Evolutionary conservation across 2,113 vertebrate genomes (phyloP).

Genomic region (Trematocara variabile): DNA sequence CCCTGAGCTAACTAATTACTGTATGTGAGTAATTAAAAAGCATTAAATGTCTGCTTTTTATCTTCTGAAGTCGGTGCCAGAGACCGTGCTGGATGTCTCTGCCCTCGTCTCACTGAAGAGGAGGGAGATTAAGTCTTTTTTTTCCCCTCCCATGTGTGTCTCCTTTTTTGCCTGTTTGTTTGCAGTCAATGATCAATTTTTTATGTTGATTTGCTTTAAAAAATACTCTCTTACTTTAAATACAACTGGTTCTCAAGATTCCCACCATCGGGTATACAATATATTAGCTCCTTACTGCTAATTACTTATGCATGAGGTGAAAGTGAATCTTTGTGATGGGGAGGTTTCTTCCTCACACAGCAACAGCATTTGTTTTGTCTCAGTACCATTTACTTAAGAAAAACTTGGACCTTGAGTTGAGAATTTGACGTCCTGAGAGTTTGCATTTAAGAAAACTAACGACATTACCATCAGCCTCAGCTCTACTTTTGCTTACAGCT

Average conservation of each 20-base stretch:
- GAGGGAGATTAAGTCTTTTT: background rate
- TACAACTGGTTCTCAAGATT: background rate
- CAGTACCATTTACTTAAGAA: background rate
- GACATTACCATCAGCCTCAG: background rate
- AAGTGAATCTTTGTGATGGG: background rate
- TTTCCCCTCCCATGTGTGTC: background rate
- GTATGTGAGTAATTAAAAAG: conserved; percentile 54
- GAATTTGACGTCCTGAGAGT: background rate
- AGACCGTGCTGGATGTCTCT: background rate
- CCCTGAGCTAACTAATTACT: conserved; percentile 50
- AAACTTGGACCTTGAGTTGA: background rate
- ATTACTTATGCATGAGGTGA: background rate
- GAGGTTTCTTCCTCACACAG: background rate
- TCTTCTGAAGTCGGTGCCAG: conserved; percentile 22
- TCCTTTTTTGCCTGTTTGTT: background rate
- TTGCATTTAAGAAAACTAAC: background rate
- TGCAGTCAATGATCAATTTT: background rate
- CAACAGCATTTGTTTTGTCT: background rate
- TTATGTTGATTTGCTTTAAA: background rate
- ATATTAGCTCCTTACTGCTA: background rate
- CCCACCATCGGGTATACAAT: background rate
- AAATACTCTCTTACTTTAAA: background rate
- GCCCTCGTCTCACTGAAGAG: background rate
- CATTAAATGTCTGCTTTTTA: conserved; percentile 28
- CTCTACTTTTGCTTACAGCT: background rate